Evolutionary conservation across 2,797 vertebrate species (phyloP), one percentile per base, ranked within the genome.

Genomic region (Enteromius trimaculatus): DNA sequence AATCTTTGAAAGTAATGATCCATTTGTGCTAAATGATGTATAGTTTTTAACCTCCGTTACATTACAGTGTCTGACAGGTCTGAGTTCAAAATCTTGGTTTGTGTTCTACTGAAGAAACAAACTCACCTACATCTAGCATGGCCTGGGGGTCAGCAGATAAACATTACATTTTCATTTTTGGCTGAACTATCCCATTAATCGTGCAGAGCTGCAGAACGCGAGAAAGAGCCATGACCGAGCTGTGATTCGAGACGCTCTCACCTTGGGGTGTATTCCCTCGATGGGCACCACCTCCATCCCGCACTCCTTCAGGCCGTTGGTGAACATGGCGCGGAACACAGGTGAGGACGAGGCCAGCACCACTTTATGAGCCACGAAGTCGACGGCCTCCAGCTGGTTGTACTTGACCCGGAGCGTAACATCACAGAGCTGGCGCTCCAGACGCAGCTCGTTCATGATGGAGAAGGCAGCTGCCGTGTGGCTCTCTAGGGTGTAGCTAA

Each of bases 321-420:
- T 98, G 91, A 98, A 98, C 97, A 98, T 98, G 91, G 97, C 97
- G 21, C 95, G 95, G 90, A 99, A 98, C 51, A 98, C 97, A 0
- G 97, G 97, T 17, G 96, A 98, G 3, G 96, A 97, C 0, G 97
- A 97, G 0, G 97, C 97, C 93, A 98, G 79, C 51, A 99, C 97
- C 86, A 98, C 93, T 85, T 98, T 98, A 89, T 99, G 97, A 0
- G 97, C 97, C 90, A 96, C 95, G 23, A 98, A 96, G 60, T 98
- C 97, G 10, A 94, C 95, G 0, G 96, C 95, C 4, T 97, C 93
- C 1, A 94, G 91, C 65, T 96, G 92, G 68, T 93, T 91, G 90
- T 97, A 97, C 76, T 95, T 95, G 78, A 99, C 97, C 0, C 95
- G 93, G 58, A 99, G 93, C 0, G 96, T 99, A 84, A 99, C 97